Evolutionary conservation across 1,140 invertebrate species (phyloP).

Genomic region (Sycophaga agraensis): DNA sequence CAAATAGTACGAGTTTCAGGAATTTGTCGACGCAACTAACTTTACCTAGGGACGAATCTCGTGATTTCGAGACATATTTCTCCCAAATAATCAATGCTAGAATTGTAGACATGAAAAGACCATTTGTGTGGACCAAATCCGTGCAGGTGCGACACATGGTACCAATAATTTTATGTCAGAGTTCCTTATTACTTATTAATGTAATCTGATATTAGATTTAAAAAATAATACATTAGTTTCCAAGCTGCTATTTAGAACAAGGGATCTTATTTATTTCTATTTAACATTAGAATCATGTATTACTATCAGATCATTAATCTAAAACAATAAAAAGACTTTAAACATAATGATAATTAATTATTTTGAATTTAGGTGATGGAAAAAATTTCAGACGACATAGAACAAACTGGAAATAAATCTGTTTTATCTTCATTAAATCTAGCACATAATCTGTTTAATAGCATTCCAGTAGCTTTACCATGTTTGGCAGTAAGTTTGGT

Average conservation of each 20-base stretch:
- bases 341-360: too few species aligned
- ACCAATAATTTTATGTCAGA: too few species aligned
- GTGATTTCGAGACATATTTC: constrained; percentile 51
- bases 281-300: too few species aligned
- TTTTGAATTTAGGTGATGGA: constrained; percentile 69
- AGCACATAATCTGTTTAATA: constrained; percentile 86
- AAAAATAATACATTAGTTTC: too few species aligned
- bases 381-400: constrained; percentile 60
- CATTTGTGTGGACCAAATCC: constrained; percentile 72
- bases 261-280: too few species aligned
- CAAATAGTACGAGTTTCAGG: constrained; percentile 43
- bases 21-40: constrained; percentile 42
- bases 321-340: too few species aligned
- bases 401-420: constrained; percentile 50
- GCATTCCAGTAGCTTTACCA: constrained; percentile 82
- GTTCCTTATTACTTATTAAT: too few species aligned
- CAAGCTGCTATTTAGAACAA: too few species aligned
- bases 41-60: constrained; percentile 47
- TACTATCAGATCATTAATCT: too few species aligned
- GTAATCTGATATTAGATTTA: too few species aligned
- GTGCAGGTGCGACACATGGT: constrained; percentile 63
- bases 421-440: constrained; percentile 78
- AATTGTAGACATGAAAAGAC: constrained; percentile 63
- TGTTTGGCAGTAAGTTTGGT: constrained; percentile 86
- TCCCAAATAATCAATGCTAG: constrained; percentile 52